phyloP scores from a whole-genome alignment of 2,797 vertebrate species.

The Alfaro cultratus region DNA sequence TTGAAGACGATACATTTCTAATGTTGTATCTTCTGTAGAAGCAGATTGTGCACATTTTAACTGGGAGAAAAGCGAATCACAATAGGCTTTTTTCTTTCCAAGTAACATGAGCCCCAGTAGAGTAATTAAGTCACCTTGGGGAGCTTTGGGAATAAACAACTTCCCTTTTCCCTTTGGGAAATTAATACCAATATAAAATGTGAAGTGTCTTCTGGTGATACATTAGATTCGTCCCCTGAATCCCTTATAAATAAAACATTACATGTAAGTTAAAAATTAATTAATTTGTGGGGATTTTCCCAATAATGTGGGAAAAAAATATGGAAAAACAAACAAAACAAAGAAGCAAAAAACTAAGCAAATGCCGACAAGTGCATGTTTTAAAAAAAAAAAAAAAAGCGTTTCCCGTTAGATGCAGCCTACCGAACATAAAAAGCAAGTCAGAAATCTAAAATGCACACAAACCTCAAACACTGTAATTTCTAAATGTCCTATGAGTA shows the following conservation, averaged over 20 bases:
- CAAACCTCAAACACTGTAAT: neutral
- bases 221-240: neutral
- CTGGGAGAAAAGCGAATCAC: neutral
- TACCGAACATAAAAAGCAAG: neutral
- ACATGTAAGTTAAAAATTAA: too few relatives aligned
- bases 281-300: too few relatives aligned
- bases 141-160: neutral
- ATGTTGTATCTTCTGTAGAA: neutral
- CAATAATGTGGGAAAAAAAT: neutral
- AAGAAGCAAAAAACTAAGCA: neutral
- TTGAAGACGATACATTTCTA: neutral
- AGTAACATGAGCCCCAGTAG: neutral
- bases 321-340: neutral
- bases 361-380: neutral
- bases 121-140: neutral
- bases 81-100: slow-evolving; percentile 2
- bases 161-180: neutral
- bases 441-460: too few relatives aligned
- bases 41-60: neutral
- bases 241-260: neutral
- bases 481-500: neutral
- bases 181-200: neutral
- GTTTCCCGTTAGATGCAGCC: neutral
- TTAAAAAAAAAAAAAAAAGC: neutral
- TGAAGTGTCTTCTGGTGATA: neutral